Percentiles rank a stretch among this genome's conserved stretches.
phyloP scores from a whole-genome alignment of 2,113 vertebrate genomes.

The Calcarius ornatus region DNA sequence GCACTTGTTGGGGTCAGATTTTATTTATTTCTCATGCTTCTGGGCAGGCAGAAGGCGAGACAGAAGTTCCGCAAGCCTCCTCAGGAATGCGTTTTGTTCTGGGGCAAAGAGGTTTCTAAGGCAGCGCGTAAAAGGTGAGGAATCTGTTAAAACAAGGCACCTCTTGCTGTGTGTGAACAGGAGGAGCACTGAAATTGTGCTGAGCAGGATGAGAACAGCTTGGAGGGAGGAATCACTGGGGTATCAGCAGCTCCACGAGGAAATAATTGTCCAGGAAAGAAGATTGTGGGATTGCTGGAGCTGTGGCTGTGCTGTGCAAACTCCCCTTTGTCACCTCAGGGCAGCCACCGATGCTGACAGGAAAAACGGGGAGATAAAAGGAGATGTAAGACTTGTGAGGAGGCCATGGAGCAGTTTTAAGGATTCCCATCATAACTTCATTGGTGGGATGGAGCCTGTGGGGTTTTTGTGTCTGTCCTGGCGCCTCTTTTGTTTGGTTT shows the following conservation, averaged over 20 bases:
- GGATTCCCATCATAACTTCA: neutral
- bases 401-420: neutral
- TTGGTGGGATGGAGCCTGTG: neutral
- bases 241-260: neutral
- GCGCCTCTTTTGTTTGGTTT: neutral
- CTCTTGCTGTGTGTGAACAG: neutral
- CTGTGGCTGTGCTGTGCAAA: neutral
- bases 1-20: neutral
- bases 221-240: neutral
- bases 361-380: neutral
- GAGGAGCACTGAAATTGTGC: neutral
- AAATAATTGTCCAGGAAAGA: neutral
- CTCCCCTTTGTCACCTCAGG: neutral
- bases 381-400: neutral
- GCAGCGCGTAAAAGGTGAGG: neutral
- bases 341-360: neutral
- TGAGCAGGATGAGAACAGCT: neutral
- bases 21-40: neutral
- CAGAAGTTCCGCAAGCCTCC: neutral
- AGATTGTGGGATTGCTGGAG: neutral
- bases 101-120: neutral
- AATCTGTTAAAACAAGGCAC: neutral
- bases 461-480: neutral
- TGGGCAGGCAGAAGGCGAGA: neutral
- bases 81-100: neutral